Evolutionary conservation across 2,797 vertebrate genomes (phyloP).

Genomic region (Sarcoramphus papa): DNA sequence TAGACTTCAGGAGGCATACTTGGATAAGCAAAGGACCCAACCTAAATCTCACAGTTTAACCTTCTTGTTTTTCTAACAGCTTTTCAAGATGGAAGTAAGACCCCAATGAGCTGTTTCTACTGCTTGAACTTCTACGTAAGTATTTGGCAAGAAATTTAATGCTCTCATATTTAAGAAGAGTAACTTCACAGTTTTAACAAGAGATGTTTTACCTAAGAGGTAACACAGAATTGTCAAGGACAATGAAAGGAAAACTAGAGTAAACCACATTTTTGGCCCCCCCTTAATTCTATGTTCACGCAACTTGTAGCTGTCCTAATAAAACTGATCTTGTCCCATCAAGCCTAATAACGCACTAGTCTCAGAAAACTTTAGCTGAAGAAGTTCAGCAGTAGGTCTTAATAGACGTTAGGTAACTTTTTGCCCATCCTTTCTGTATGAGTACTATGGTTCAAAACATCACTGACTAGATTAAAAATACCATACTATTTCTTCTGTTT

Average conservation of each 20-base stretch:
- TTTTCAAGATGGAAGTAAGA: not conserved
- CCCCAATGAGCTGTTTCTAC: not conserved
- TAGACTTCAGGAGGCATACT: not conserved
- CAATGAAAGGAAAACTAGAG: not conserved
- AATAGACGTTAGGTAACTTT: fast-evolving
- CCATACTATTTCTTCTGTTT: not conserved
- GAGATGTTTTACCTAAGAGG: not conserved
- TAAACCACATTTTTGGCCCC: not conserved
- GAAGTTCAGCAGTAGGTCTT: not conserved
- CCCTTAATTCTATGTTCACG: not conserved
- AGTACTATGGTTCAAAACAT: not conserved
- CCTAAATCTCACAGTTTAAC: not conserved
- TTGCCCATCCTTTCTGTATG: fast-evolving
- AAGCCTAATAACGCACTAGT: not conserved
- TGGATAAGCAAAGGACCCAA: not conserved
- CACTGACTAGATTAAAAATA: not conserved
- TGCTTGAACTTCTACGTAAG: not conserved
- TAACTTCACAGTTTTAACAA: not conserved
- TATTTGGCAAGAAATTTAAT: not conserved
- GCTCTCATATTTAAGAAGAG: not conserved
- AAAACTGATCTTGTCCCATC: not conserved
- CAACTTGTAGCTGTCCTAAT: not conserved
- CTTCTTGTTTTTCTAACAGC: not conserved
- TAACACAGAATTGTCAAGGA: not conserved
- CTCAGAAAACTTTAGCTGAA: not conserved